These are phyloP conservation scores for Paramormyrops hopkinsi DNA, from an alignment of 2,797 vertebrate genomes.

Conservation along the genomic window DNA sequence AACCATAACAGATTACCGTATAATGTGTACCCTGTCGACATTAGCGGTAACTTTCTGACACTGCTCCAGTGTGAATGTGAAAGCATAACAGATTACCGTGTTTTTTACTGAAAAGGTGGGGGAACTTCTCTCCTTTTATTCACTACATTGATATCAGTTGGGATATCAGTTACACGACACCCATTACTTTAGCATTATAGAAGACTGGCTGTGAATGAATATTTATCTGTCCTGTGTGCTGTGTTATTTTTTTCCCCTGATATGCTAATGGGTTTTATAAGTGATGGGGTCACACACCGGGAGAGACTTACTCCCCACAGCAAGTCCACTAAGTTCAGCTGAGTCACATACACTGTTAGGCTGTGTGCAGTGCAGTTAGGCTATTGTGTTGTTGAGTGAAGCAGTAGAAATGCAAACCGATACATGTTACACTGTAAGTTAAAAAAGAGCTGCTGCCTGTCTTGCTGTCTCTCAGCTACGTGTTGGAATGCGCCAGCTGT, in stretches of 20 bases:
- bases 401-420: neutral
- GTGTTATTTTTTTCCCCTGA: neutral
- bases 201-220: no score
- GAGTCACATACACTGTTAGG: neutral
- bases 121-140: neutral
- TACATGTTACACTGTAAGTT: neutral
- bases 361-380: neutral
- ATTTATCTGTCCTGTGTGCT: no score
- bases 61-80: no score
- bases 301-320: neutral
- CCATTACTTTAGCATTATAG: no score
- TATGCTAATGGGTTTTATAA: neutral
- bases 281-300: neutral
- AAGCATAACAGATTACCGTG: no score
- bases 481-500: constrained; percentile 68
- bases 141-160: neutral
- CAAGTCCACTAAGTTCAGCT: neutral
- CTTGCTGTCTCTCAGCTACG: constrained; percentile 53
- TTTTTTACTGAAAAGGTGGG: neutral
- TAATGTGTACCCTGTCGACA: neutral
- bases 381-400: neutral
- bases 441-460: neutral
- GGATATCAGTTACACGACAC: neutral
- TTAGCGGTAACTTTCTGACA: neutral
- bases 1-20: neutral